A percentile compares a stretch with the other conserved stretches of the same genome.
Evolutionary conservation across 2,888 invertebrate species (phyloP).

Genomic region (Trachelus stipa): DNA sequence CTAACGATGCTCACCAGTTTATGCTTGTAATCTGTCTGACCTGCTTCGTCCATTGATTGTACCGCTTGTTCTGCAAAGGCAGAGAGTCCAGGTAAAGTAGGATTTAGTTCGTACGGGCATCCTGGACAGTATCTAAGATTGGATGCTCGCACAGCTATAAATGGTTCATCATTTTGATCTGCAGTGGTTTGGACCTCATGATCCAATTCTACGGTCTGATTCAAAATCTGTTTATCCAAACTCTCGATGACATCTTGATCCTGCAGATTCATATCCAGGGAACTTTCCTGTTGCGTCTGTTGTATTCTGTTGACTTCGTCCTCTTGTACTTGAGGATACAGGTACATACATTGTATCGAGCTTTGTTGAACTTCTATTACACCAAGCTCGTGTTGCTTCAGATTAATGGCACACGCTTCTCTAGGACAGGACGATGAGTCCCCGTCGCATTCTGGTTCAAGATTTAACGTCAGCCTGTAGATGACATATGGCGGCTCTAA

Average conservation of each 20-base stretch:
- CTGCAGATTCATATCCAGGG: constrained; percentile 29
- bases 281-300: constrained; percentile 24
- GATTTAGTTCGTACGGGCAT: constrained; percentile 60
- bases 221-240: constrained; percentile 43
- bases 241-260: constrained; percentile 44
- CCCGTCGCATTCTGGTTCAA: constrained; percentile 50
- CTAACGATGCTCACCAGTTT: constrained; percentile 51
- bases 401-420: constrained; percentile 54
- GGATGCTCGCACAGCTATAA: constrained; percentile 54
- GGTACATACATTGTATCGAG: constrained; percentile 55
- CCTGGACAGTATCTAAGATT: constrained; percentile 56
- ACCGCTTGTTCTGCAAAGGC: constrained; percentile 51
- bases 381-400: constrained; percentile 50
- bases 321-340: constrained; percentile 43
- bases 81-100: constrained; percentile 54
- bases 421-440: constrained; percentile 43
- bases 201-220: constrained; percentile 46
- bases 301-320: constrained; percentile 31
- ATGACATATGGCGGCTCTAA: constrained; percentile 45
- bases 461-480: constrained; percentile 53
- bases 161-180: constrained; percentile 55
- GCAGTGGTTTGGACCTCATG: constrained; percentile 52
- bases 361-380: constrained; percentile 42
- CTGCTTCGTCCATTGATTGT: constrained; percentile 51
- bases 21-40: constrained; percentile 54